Evolutionary conservation across 1,140 invertebrate genomes (phyloP).

Genomic region (Ceratosolen solmsi): DNA sequence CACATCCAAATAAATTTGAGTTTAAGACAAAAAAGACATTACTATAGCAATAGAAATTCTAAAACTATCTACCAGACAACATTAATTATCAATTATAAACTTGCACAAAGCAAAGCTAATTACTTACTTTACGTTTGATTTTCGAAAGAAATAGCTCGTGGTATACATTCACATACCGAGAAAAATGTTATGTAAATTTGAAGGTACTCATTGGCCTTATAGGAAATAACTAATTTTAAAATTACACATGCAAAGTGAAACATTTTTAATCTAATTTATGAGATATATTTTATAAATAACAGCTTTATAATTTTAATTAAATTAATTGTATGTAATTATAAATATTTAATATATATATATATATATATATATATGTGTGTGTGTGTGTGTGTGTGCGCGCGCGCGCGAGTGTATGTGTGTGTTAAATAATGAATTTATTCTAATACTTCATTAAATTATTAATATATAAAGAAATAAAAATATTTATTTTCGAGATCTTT

Average conservation of each 20-base stretch:
- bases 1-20: too few relatives aligned
- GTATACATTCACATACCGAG: not conserved
- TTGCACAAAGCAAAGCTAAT: slow-evolving; percentile 15
- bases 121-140: slow-evolving; percentile 44
- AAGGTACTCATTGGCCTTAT: not conserved
- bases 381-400: too few relatives aligned
- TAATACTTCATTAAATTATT: too few relatives aligned
- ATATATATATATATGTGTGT: too few relatives aligned
- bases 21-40: too few relatives aligned
- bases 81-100: not conserved
- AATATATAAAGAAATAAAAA: too few relatives aligned
- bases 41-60: not conserved
- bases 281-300: not conserved
- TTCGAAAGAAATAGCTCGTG: not conserved
- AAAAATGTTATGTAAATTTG: not conserved
- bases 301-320: too few relatives aligned
- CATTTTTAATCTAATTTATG: not conserved
- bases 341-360: too few relatives aligned
- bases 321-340: too few relatives aligned
- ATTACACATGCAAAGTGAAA: not conserved
- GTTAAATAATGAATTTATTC: too few relatives aligned
- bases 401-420: too few relatives aligned
- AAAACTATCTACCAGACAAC: not conserved
- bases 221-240: not conserved
- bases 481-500: too few relatives aligned